These are phyloP conservation scores for Chelonus formosanus DNA, from an alignment of 2,888 invertebrate species.

Conservation along the genomic window DNA sequence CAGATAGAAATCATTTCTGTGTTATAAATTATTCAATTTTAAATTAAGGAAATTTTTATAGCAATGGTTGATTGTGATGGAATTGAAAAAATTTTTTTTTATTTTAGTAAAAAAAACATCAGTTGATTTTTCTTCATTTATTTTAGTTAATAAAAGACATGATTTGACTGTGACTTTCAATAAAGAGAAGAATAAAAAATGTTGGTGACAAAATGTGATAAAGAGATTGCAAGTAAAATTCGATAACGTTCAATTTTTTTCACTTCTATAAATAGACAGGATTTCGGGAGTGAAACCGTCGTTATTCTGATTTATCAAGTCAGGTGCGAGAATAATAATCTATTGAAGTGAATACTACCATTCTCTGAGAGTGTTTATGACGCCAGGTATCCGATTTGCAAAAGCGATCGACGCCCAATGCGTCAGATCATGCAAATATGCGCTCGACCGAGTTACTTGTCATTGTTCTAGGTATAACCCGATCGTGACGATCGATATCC, in stretches of 20 bases:
- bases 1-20: too few species aligned
- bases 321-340: slow-evolving; percentile 5
- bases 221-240: not conserved
- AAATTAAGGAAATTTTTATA: too few species aligned
- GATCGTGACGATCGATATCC: slow-evolving; percentile 33
- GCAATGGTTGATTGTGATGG: too few species aligned
- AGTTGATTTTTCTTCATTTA: too few species aligned
- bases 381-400: slow-evolving; percentile 13
- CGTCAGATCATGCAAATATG: slow-evolving; percentile 27
- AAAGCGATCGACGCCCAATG: slow-evolving; percentile 8
- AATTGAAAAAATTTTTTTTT: too few species aligned
- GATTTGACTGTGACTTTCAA: too few species aligned
- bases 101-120: too few species aligned
- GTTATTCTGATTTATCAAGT: not conserved
- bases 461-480: slow-evolving; percentile 28
- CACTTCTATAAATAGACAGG: not conserved
- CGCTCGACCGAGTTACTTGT: slow-evolving; percentile 29
- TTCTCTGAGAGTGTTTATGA: not conserved
- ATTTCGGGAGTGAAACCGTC: not conserved
- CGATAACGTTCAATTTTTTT: too few species aligned
- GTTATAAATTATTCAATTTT: too few species aligned
- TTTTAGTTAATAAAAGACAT: too few species aligned
- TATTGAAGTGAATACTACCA: not conserved
- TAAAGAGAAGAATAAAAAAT: too few species aligned
- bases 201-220: not conserved